Evolutionary conservation across 2,113 vertebrate species (phyloP).

Genomic region (Mus musculus): GRCm39 chr6:38974001-38974500

Average conservation of each 20-base stretch:
- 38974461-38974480: accelerated
- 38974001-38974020: background rate
- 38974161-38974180: background rate
- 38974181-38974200: background rate
- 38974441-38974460: accelerated
- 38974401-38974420: background rate
- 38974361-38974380: no score
- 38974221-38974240: no score
- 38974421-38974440: background rate
- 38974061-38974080: background rate
- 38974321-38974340: no score
- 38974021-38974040: background rate
- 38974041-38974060: background rate
- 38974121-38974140: background rate
- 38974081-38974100: background rate
- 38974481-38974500: accelerated
- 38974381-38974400: background rate
- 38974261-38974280: no score
- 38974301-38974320: no score
- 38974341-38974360: no score
- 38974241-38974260: no score
- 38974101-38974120: background rate
- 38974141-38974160: background rate
- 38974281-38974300: no score
- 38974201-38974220: background rate